phyloP scores from a whole-genome alignment of 2,113 vertebrate species.

The Archilochus colubris region DNA sequence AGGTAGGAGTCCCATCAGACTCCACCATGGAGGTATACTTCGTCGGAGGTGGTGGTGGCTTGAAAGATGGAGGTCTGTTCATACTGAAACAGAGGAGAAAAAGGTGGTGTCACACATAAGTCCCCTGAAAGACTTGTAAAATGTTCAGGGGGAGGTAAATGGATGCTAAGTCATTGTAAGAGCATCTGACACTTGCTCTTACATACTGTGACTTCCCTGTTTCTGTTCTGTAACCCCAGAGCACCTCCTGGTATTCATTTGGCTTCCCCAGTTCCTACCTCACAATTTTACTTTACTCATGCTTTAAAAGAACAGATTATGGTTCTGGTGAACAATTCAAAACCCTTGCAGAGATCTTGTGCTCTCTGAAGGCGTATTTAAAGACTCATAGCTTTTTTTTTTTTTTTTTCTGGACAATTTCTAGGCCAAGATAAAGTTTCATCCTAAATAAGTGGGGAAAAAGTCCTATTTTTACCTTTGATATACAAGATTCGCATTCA shows the following conservation, averaged over 20 bases:
- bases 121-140: not conserved
- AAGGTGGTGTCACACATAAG: not conserved
- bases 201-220: not conserved
- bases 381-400: not conserved
- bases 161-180: not conserved
- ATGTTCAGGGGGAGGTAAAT: not conserved
- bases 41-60: constrained; percentile 69
- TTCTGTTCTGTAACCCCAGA: not conserved
- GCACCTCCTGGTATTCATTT: not conserved
- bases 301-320: not conserved
- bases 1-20: constrained; percentile 4
- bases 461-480: not conserved
- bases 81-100: constrained; percentile 57
- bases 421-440: not conserved
- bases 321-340: not conserved
- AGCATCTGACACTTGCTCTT: not conserved
- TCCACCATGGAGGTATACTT: constrained; percentile 70
- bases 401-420: not conserved
- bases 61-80: constrained; percentile 76
- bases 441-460: not conserved
- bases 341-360: not conserved
- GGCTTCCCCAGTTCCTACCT: not conserved
- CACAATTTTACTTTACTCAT: not conserved
- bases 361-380: not conserved
- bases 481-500: not conserved